These are phyloP conservation scores for Drosophila trapezifrons DNA, from an alignment of 1,140 invertebrate genomes.

Conservation along the genomic window DNA sequence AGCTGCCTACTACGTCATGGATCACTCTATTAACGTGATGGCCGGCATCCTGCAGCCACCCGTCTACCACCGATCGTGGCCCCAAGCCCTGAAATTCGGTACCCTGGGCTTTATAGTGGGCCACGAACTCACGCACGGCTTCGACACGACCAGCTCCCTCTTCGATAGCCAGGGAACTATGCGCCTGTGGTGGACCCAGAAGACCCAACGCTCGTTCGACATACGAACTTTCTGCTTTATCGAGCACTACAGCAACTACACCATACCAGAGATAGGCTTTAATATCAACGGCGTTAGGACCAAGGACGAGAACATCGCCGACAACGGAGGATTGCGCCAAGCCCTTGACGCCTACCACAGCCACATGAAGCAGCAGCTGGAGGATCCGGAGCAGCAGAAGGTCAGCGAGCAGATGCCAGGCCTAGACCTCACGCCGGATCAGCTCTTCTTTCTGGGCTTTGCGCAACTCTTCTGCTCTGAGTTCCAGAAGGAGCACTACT, in stretches of 20 bases:
- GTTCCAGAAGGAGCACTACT: slow-evolving; percentile 67
- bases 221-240: slow-evolving; percentile 89
- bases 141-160: slow-evolving; percentile 54
- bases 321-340: slow-evolving; percentile 95
- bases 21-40: slow-evolving; percentile 77
- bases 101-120: slow-evolving; percentile 70
- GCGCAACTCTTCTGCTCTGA: slow-evolving; percentile 87
- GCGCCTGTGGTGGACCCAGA: slow-evolving; percentile 74
- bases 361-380: slow-evolving; percentile 47
- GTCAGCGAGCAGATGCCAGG: slow-evolving; percentile 88
- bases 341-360: slow-evolving; percentile 91
- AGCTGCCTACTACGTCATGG: slow-evolving; percentile 63
- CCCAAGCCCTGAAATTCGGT: slow-evolving; percentile 68
- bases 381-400: slow-evolving; percentile 77
- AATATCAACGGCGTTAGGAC: slow-evolving; percentile 87
- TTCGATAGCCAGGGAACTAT: slow-evolving; percentile 45
- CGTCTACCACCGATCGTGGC: slow-evolving; percentile 90
- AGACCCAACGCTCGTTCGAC: slow-evolving; percentile 45
- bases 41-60: slow-evolving; percentile 97
- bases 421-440: slow-evolving; percentile 91
- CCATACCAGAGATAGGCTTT: slow-evolving; percentile 84
- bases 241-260: slow-evolving; percentile 86
- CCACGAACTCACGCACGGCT: slow-evolving; percentile 74
- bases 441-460: slow-evolving; percentile 96
- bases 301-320: slow-evolving; percentile 89